Evolutionary conservation across 2,888 invertebrate genomes (phyloP).

Genomic region (Idaea dimidiata): DNA sequence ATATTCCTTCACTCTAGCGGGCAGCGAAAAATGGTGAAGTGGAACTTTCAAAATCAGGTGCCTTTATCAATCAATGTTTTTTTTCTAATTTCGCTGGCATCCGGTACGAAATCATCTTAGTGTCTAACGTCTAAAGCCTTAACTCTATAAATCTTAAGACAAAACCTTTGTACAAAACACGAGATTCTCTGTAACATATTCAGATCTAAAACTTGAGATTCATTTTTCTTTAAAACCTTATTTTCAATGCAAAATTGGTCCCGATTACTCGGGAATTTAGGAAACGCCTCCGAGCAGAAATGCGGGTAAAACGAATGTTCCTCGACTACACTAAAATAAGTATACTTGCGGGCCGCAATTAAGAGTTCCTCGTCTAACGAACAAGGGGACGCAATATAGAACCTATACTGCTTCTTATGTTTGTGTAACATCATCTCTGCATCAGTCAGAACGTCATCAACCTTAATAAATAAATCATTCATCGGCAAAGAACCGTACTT

Average conservation of each 20-base stretch:
- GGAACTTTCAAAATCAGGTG: no score
- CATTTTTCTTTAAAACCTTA: slow-evolving; percentile 41
- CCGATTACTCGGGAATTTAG: slow-evolving; percentile 68
- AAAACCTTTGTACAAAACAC: slow-evolving; percentile 70
- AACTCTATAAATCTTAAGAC: slow-evolving; percentile 65
- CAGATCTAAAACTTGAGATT: slow-evolving; percentile 61
- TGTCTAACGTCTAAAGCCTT: slow-evolving; percentile 29
- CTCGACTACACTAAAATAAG: slow-evolving; percentile 71
- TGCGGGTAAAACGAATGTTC: slow-evolving; percentile 87
- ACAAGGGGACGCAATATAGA: slow-evolving; percentile 87
- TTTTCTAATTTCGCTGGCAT: no score
- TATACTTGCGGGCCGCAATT: slow-evolving; percentile 57
- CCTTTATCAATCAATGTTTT: no score
- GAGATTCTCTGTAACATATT: slow-evolving; percentile 63
- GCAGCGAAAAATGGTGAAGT: no score
- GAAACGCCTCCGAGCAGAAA: slow-evolving; percentile 87
- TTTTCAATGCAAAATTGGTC: slow-evolving; percentile 56
- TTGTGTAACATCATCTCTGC: slow-evolving; percentile 79
- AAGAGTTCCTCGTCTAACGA: slow-evolving; percentile 82
- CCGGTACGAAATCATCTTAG: background rate
- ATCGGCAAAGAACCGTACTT: slow-evolving; percentile 85
- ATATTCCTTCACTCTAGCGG: no score
- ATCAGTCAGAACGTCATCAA: slow-evolving; percentile 79
- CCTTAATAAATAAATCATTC: slow-evolving; percentile 75
- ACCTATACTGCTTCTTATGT: slow-evolving; percentile 81